Base-by-base conservation (phyloP, 1,140 invertebrate genomes). In the Drosophila aff. region DNA sequence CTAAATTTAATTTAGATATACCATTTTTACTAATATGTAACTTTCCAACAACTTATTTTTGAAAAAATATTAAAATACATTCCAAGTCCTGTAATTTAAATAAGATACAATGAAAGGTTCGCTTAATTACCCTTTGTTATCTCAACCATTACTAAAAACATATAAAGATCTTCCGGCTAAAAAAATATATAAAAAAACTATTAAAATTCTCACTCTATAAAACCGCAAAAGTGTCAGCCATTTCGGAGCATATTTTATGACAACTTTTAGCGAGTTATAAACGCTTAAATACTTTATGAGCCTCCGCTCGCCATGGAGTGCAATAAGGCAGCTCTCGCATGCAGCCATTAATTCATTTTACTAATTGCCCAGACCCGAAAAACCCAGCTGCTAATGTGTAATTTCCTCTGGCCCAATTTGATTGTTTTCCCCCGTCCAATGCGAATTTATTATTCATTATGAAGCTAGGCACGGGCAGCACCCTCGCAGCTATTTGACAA, bases 371-470 rank as follows among this genome's bases (percentile, higher is more conserved):
- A 33, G 31, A 13, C 31, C 47, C 47, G 47, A 43, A 68, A 69
- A 69, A 44, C 31, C 47, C 36, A 16, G n/a, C 28, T 47, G 64
- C 50, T 71, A 59, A 50, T 60, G 44, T 72, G 53, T 36, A 50
- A 43, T 43, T 52, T 41, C 43, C 46, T 43, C 38, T 18, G 38
- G 21, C 38, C 38, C 53, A 23, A 50, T 73, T 73, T 73, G 53
- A 73, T 72, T 72, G 69, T 72, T 73, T 71, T 58, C 11, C 65
- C 55, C 28, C n/a, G 38, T 21, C 21, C 28, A 61, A 50, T 50
- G 59, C 31, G 38, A 60, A 61, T 73, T 72, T 73, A 73, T 73
- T 73, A 73, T 73, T 73, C 67, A 73, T 73, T 73, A 61, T 36
- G 55, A 43, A 49, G 49, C 38, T 28, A 28, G 47, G 47, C 26